Evolutionary conservation across 53 echinoderm and acorn worm species (phyloP).

Genomic region (Crossaster papposus): DNA sequence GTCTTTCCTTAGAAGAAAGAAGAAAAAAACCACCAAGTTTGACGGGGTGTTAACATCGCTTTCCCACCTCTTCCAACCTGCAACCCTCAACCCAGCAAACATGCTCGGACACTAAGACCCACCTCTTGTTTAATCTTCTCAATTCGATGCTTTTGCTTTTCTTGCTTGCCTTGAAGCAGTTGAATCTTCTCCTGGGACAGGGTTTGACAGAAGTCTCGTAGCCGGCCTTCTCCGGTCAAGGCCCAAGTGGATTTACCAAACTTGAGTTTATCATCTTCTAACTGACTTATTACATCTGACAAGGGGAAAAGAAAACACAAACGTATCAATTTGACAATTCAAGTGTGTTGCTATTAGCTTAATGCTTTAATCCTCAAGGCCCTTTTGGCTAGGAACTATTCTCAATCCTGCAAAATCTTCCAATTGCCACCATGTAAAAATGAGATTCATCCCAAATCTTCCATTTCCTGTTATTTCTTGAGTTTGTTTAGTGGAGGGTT

Average conservation of each 20-base stretch:
- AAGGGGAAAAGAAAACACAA: not conserved
- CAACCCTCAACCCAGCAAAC: no score
- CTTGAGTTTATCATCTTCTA: conserved; percentile 71
- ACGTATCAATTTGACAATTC: not conserved
- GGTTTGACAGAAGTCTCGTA: conserved; percentile 66
- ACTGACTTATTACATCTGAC: conserved; percentile 76
- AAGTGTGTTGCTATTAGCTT: not conserved
- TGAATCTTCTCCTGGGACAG: conserved; percentile 81
- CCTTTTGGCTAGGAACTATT: not conserved
- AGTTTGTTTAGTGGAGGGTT: no score
- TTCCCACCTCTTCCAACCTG: no score
- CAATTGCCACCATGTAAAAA: no score
- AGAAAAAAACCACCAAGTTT: no score
- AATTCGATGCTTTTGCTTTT: conserved; percentile 76
- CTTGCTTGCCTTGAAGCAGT: conserved; percentile 79
- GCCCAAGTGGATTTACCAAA: conserved; percentile 92
- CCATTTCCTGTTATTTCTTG: no score
- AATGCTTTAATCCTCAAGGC: not conserved
- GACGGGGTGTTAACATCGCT: not conserved
- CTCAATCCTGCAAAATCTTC: no score
- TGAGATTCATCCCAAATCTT: not conserved
- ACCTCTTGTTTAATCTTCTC: conserved; percentile 98
- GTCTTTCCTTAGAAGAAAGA: no score
- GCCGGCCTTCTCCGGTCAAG: conserved; percentile 70
- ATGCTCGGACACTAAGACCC: not conserved